A percentile compares a stretch with the other conserved stretches of the same genome.
Evolutionary conservation across 2,797 vertebrate genomes (phyloP).

Genomic region (Rhabdomys pumilio): DNA sequence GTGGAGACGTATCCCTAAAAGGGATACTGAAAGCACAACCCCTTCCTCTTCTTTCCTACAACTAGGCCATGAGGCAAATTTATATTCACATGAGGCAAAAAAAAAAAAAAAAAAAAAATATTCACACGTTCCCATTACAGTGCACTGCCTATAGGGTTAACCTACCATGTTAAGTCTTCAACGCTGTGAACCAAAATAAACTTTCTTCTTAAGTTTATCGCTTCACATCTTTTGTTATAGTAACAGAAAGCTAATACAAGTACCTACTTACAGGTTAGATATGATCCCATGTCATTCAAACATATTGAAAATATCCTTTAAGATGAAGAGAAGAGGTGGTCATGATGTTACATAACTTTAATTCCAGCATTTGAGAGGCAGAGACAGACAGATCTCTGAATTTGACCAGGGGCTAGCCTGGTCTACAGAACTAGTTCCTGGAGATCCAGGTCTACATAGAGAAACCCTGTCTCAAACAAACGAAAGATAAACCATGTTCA

Average conservation of each 20-base stretch:
- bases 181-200: neutral
- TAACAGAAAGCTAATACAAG: neutral
- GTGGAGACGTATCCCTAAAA: neutral
- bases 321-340: neutral
- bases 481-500: neutral
- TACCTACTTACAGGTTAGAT: neutral
- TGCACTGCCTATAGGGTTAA: neutral
- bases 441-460: neutral
- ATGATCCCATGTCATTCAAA: neutral
- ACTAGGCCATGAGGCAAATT: neutral
- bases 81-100: too few species aligned
- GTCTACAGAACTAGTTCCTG: neutral
- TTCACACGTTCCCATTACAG: neutral
- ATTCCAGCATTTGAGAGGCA: neutral
- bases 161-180: neutral
- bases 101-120: too few species aligned
- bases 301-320: neutral
- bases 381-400: neutral
- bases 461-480: neutral
- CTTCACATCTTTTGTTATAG: neutral
- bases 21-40: neutral
- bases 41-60: neutral
- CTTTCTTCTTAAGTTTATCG: neutral
- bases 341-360: neutral
- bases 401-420: neutral